Conservation (phyloP, 1,140 invertebrate genomes). For the Diplogasteroides magnus region DNA sequence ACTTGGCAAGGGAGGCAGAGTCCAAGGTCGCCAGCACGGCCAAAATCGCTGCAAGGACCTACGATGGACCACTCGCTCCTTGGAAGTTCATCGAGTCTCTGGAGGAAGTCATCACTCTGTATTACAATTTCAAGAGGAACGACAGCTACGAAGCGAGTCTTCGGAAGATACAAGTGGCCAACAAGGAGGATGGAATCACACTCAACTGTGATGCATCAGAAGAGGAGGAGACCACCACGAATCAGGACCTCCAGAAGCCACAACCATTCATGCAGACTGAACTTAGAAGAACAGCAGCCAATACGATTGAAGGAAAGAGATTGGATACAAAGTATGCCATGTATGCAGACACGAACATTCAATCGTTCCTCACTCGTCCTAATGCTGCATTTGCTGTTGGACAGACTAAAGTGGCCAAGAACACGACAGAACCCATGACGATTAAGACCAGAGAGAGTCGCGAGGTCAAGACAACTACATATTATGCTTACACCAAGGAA, state of each 20-base stretch:
- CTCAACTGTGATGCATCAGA: slow-evolving; percentile 23
- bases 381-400: neutral
- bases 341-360: neutral
- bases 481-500: slow-evolving; percentile 13
- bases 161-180: slow-evolving; percentile 5
- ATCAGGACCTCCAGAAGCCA: slow-evolving; percentile 16
- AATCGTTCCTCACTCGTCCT: neutral
- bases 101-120: slow-evolving; percentile 13
- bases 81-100: slow-evolving; percentile 15
- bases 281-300: slow-evolving; percentile 6
- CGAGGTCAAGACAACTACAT: slow-evolving; percentile 27
- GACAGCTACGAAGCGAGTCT: slow-evolving; percentile 12
- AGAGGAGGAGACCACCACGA: slow-evolving; percentile 1
- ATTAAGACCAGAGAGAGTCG: slow-evolving; percentile 18
- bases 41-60: neutral
- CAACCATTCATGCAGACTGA: slow-evolving; percentile 4
- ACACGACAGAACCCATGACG: slow-evolving; percentile 10
- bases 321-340: slow-evolving; percentile 6
- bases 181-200: slow-evolving; percentile 5
- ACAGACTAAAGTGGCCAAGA: slow-evolving; percentile 18
- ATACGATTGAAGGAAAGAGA: slow-evolving; percentile 4
- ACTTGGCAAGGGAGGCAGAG: neutral
- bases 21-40: neutral
- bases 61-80: slow-evolving; percentile 5
- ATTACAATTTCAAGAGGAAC: slow-evolving; percentile 21